These are phyloP conservation scores for Mesocricetus auratus DNA, from an alignment of 2,113 vertebrate genomes.

Conservation along the genomic window DNA sequence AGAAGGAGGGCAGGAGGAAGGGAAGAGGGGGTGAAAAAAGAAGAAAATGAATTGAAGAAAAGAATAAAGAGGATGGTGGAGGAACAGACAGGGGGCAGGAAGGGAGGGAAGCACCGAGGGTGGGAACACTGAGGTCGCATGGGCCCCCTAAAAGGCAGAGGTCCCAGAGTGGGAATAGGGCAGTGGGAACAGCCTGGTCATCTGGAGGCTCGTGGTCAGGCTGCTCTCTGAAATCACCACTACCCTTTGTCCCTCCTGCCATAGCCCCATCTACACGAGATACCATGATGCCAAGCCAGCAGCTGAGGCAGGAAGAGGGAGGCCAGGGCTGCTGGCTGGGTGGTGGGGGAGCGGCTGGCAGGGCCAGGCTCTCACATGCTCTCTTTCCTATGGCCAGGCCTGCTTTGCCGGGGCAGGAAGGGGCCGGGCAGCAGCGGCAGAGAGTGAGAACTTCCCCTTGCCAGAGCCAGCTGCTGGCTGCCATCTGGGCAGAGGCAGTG, in stretches of 20 bases:
- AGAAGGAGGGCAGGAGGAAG: fast-evolving
- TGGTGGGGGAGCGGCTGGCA: slow-evolving; percentile 68
- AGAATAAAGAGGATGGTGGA: fast-evolving
- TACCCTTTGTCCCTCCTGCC: not conserved
- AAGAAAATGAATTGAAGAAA: fast-evolving
- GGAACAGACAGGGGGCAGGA: fast-evolving
- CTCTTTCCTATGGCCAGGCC: slow-evolving; percentile 65
- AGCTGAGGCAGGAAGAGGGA: slow-evolving; percentile 76
- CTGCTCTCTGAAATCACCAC: not conserved
- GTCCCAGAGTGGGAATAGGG: not conserved
- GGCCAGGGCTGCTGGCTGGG: slow-evolving; percentile 23
- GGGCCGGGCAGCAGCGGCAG: slow-evolving; percentile 70
- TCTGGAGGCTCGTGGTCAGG: not conserved
- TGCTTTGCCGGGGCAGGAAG: slow-evolving; percentile 70
- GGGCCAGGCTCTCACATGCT: not conserved
- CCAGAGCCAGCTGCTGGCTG: slow-evolving; percentile 83
- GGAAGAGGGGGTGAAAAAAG: not conserved
- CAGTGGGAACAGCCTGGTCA: not conserved
- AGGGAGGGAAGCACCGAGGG: fast-evolving
- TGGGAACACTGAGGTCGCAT: not conserved
- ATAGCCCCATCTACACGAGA: slow-evolving; percentile 70
- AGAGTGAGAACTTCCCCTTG: slow-evolving; percentile 72
- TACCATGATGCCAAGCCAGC: slow-evolving; percentile 72
- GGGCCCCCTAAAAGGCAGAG: not conserved
- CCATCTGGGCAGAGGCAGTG: slow-evolving; percentile 82